Percentiles rank a stretch among this genome's conserved stretches.
Conservation (phyloP, 2,113 vertebrate genomes). For the Scolopax mira region DNA sequence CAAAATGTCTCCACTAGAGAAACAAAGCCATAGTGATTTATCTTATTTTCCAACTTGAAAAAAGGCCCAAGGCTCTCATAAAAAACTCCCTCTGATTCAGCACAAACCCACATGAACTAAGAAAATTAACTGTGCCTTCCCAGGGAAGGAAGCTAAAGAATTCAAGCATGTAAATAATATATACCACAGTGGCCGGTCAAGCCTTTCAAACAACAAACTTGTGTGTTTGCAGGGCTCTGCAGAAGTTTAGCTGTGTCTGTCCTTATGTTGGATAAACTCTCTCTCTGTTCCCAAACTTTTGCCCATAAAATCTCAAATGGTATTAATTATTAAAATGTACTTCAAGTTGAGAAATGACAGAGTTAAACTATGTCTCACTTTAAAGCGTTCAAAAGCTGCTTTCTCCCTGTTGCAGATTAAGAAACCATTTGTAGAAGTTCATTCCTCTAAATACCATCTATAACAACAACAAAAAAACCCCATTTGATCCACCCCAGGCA, state of each 20-base stretch:
- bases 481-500: not conserved
- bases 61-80: constrained; percentile 19
- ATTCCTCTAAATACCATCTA: not conserved
- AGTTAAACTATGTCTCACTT: not conserved
- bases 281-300: not conserved
- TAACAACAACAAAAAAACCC: not conserved
- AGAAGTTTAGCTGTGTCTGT: not conserved
- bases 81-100: constrained; percentile 39
- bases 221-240: not conserved
- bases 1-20: constrained; percentile 24
- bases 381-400: constrained; percentile 1
- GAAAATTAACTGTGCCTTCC: constrained; percentile 16
- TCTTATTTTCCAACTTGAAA: constrained; percentile 29
- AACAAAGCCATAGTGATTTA: constrained; percentile 50
- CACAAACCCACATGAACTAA: constrained; percentile 12
- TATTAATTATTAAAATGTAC: constrained; percentile 1
- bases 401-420: not conserved
- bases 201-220: not conserved
- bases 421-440: not conserved
- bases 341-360: not conserved
- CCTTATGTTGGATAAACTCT: not conserved
- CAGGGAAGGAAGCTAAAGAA: constrained; percentile 25
- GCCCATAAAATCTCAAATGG: not conserved
- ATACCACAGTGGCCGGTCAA: fast-evolving
- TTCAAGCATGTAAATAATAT: not conserved